Percentiles rank a stretch among this genome's conserved stretches.
These are phyloP conservation scores for Cylindroiulus punctatus DNA, from an alignment of 2,888 invertebrate species.

Conservation along the genomic window DNA sequence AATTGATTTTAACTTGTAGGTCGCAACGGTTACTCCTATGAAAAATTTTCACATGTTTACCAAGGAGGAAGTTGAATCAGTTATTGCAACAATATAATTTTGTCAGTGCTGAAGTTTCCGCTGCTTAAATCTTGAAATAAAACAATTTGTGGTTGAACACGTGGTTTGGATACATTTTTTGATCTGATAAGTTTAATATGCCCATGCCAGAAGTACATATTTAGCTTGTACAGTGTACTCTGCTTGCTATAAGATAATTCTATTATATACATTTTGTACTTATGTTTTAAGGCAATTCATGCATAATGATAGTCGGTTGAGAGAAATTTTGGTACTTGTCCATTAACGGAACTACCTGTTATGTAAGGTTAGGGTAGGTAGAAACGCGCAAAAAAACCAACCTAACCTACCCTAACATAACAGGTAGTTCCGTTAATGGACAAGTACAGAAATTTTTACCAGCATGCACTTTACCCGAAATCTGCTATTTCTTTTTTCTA, in stretches of 20 bases:
- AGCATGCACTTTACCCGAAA: neutral
- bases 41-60: constrained; percentile 88
- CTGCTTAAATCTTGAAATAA: constrained; percentile 19
- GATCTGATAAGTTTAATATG: too few relatives aligned
- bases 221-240: neutral
- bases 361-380: too few relatives aligned
- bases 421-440: too few relatives aligned
- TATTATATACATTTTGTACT: neutral
- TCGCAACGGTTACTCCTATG: constrained; percentile 89
- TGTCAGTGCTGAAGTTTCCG: neutral
- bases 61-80: constrained; percentile 89
- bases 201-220: neutral
- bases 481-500: neutral
- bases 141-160: neutral
- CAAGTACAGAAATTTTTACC: too few relatives aligned
- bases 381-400: too few relatives aligned
- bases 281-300: neutral
- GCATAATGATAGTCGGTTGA: neutral
- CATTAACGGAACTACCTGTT: too few relatives aligned
- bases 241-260: neutral
- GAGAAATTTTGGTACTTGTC: too few relatives aligned
- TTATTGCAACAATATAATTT: constrained; percentile 71
- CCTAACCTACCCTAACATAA: too few relatives aligned
- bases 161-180: too few relatives aligned
- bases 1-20: constrained; percentile 61